Percentiles rank a stretch among this genome's conserved stretches.
Conservation (phyloP, 2,888 invertebrate genomes). For the Drosophila melanosoma region DNA sequence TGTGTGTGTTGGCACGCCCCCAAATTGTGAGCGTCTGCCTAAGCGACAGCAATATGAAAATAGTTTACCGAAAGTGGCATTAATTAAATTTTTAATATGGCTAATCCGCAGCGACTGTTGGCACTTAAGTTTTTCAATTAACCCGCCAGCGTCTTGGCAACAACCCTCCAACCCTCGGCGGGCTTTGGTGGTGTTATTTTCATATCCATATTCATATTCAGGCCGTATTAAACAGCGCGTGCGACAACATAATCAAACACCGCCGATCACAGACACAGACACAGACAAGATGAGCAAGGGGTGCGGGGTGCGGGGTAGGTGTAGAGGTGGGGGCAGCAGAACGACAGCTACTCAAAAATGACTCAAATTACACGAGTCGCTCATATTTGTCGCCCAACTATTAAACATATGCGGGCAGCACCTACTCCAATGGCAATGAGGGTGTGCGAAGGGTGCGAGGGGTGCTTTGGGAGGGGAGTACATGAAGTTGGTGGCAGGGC, state of each 20-base stretch:
- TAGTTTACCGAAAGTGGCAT: conserved; percentile 69
- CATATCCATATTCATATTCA: conserved; percentile 73
- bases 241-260: conserved; percentile 84
- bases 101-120: conserved; percentile 82
- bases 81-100: conserved; percentile 81
- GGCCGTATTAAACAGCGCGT: conserved; percentile 81
- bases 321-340: not conserved
- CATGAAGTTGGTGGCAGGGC: no score
- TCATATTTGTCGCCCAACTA: conserved; percentile 64
- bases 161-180: conserved; percentile 46
- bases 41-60: conserved; percentile 44
- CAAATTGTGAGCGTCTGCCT: conserved; percentile 4
- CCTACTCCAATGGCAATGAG: conserved; percentile 9
- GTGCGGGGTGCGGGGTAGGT: not conserved
- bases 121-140: conserved; percentile 83
- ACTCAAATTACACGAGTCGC: conserved; percentile 71
- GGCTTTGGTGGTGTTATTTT: not conserved
- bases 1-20: conserved; percentile 25
- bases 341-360: conserved; percentile 56
- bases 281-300: not conserved
- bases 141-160: conserved; percentile 66
- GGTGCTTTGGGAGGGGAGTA: not conserved
- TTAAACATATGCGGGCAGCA: conserved; percentile 69
- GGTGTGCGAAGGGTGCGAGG: not conserved
- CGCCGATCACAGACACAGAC: conserved; percentile 39